Base-by-base conservation (phyloP, 1,140 invertebrate genomes). In the Megathymus violae region DNA sequence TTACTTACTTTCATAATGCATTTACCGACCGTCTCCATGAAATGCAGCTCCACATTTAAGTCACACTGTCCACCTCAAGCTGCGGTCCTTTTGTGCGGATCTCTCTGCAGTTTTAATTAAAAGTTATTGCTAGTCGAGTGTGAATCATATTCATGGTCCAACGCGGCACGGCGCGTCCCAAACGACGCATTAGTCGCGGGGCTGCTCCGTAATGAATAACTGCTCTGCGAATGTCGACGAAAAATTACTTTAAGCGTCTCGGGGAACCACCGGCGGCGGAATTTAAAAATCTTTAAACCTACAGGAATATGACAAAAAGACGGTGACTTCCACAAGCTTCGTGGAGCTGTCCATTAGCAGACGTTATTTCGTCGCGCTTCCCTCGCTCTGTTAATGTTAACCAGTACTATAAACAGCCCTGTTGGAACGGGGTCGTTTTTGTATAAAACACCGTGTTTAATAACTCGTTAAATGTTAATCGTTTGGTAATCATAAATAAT, bases 121-220 rank as follows among this genome's bases (percentile, higher is more conserved):
- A 82, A 80, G 58, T 78, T 74, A 68, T 67, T 61, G 64, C 61
- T 47, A 66, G 67, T 74, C 69, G 64, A 56, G 44, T 61, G 69
- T 68, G 74, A 80, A 82, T 82, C 74, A 82, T 79, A 75, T 76
- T 75, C 74, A 76, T 63, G 48, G 67, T 50, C 47, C 43, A 34
- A 63, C 68, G 43, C 50, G 54, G 41, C 61, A 51, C 71, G 68
- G 76, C 63, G 71, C 62, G 59, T 78, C 81, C 82, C 81, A 54
- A 63, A 72, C 71, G 80, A 67, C 69, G 62, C 71, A 76, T 86
- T 74, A 62, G 59, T 58, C 68, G 54, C 71, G 59, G 54, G 52
- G 36, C 59, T 66, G 47, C 65, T 62, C 59, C 64, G 62, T 58
- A 64, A 64, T 64, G 44, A 62, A 63, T 59, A 47, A 46, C 31